phyloP scores from a whole-genome alignment of 2,113 vertebrate species.

The Engystomops pustulosus region DNA sequence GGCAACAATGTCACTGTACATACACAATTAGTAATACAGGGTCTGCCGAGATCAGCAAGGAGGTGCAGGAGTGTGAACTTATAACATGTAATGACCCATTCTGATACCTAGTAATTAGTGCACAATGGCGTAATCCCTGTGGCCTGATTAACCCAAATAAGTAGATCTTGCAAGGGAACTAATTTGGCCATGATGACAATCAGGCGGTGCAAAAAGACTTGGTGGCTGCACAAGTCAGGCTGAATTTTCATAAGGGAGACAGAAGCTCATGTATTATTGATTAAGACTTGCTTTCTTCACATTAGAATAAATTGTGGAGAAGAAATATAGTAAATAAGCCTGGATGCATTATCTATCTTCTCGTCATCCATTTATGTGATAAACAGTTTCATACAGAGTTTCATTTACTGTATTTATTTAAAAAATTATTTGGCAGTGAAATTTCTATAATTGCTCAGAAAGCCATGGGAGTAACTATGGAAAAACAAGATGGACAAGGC shows the following conservation, averaged over 20 bases:
- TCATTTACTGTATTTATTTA: too few relatives aligned
- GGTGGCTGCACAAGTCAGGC: neutral
- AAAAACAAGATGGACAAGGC: too few relatives aligned
- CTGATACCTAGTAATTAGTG: constrained; percentile 42
- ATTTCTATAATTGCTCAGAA: too few relatives aligned
- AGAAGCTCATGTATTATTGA: constrained; percentile 1
- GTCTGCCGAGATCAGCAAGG: constrained; percentile 10
- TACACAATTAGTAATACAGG: constrained; percentile 33
- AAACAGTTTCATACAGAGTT: too few relatives aligned
- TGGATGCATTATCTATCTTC: neutral
- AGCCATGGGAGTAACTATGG: too few relatives aligned
- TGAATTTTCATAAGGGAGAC: constrained; percentile 1
- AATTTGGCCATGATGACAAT: constrained; percentile 41
- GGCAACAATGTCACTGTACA: constrained; percentile 17
- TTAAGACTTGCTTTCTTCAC: constrained; percentile 5
- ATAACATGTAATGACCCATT: constrained; percentile 17
- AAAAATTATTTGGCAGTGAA: neutral
- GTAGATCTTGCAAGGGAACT: constrained; percentile 1
- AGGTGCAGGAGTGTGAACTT: neutral
- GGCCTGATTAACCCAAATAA: constrained; percentile 50
- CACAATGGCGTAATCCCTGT: constrained; percentile 29
- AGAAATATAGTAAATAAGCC: neutral
- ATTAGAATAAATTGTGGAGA: neutral
- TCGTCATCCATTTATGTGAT: too few relatives aligned
- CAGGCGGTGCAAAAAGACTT: neutral